Evolutionary conservation across 2,888 invertebrate genomes (phyloP).

Genomic region (Hydropsyche betteni): DNA sequence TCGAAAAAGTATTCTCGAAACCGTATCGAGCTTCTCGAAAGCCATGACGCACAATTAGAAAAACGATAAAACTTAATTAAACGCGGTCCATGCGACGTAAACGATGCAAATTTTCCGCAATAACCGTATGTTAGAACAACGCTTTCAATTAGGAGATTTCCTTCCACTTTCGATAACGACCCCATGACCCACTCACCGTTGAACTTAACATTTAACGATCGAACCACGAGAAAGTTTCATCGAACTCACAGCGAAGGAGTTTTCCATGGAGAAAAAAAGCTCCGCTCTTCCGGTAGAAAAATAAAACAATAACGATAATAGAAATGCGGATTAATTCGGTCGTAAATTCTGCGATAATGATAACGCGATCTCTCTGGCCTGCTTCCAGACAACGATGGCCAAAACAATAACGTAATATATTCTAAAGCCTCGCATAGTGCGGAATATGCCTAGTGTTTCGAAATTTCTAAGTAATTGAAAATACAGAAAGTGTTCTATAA

Average conservation of each 20-base stretch:
- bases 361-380: slow-evolving; percentile 15
- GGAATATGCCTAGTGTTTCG: too few relatives aligned
- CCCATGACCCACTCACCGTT: neutral
- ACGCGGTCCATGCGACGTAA: neutral
- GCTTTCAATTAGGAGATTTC: slow-evolving; percentile 3
- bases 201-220: neutral
- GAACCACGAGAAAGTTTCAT: neutral
- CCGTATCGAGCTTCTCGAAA: too few relatives aligned
- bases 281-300: neutral
- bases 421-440: too few relatives aligned
- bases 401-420: too few relatives aligned
- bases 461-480: too few relatives aligned
- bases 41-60: slow-evolving; percentile 9
- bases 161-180: neutral
- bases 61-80: slow-evolving; percentile 20
- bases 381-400: slow-evolving; percentile 7
- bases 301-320: slow-evolving; percentile 6
- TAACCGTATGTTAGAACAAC: neutral
- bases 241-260: neutral
- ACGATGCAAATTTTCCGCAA: neutral
- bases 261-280: neutral
- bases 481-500: too few relatives aligned
- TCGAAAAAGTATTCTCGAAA: too few relatives aligned
- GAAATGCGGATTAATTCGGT: slow-evolving; percentile 10
- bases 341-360: slow-evolving; percentile 25